Conservation (phyloP, 2,888 invertebrate species). For the Taenaris catops region DNA sequence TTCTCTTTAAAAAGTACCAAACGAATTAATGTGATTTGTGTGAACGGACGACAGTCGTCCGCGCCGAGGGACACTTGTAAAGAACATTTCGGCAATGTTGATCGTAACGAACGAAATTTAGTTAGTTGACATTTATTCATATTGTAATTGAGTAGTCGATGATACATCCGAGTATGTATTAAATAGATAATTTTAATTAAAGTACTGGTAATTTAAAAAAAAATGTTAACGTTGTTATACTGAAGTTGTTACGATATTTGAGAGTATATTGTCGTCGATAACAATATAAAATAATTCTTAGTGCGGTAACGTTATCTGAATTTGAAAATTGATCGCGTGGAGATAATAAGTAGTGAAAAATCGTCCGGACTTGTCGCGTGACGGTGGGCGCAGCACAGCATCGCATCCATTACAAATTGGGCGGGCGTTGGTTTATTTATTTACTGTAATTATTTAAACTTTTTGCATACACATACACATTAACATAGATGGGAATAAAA, state of each 20-base stretch:
- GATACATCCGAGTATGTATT: slow-evolving; percentile 55
- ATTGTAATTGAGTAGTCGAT: slow-evolving; percentile 32
- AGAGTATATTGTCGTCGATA: slow-evolving; percentile 74
- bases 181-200: slow-evolving; percentile 62
- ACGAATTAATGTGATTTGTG: slow-evolving; percentile 3
- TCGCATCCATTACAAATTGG: too few species aligned
- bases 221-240: slow-evolving; percentile 80
- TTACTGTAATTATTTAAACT: too few species aligned
- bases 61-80: slow-evolving; percentile 27
- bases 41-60: too few species aligned
- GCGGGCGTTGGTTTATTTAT: too few species aligned
- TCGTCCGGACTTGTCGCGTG: slow-evolving; percentile 10
- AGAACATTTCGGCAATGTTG: slow-evolving; percentile 30
- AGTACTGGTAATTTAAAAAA: slow-evolving; percentile 54
- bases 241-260: slow-evolving; percentile 80
- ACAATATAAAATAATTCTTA: slow-evolving; percentile 55
- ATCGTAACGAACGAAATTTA: slow-evolving; percentile 56
- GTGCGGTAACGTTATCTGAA: slow-evolving; percentile 52
- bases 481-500: too few species aligned
- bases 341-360: slow-evolving; percentile 49
- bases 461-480: too few species aligned
- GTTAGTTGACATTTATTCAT: slow-evolving; percentile 63
- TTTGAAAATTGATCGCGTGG: slow-evolving; percentile 51
- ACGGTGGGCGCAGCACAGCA: too few species aligned
- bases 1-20: slow-evolving; percentile 16